Evolutionary conservation across 2,797 vertebrate genomes (phyloP).

Genomic region (Buceros bicornis): DNA sequence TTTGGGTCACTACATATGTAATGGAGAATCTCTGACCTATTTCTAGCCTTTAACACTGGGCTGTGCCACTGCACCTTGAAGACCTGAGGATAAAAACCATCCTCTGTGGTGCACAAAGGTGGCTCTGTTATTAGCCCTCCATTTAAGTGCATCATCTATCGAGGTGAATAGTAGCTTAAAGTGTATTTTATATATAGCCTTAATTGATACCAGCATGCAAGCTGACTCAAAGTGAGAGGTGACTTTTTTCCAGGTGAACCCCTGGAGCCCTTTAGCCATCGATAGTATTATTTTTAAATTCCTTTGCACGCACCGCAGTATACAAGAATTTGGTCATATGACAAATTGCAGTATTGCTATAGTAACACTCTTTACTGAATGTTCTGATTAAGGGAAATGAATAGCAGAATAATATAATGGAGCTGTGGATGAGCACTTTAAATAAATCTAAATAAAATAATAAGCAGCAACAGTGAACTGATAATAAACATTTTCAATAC

Average conservation of each 20-base stretch:
- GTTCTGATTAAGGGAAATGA: slow-evolving; percentile 51
- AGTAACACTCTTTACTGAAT: slow-evolving; percentile 56
- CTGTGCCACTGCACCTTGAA: background rate
- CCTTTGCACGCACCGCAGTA: background rate
- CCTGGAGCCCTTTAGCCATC: background rate
- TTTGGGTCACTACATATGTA: slow-evolving; percentile 25
- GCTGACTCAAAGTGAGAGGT: background rate
- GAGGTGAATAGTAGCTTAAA: background rate
- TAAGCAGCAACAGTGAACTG: background rate
- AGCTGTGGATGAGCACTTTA: slow-evolving; percentile 7
- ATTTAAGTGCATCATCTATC: background rate
- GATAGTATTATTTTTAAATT: background rate
- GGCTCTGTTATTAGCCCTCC: background rate
- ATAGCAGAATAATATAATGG: background rate
- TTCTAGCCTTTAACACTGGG: background rate
- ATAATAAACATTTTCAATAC: background rate
- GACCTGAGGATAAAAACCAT: background rate
- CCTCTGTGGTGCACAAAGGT: background rate
- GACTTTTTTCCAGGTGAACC: background rate
- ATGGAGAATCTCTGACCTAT: slow-evolving; percentile 38
- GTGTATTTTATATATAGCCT: background rate
- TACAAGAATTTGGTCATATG: background rate
- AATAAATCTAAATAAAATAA: slow-evolving; percentile 26
- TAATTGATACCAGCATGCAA: background rate
- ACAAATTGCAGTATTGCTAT: slow-evolving; percentile 63